A percentile compares a stretch with the other conserved stretches of the same genome.
phyloP scores from a whole-genome alignment of 64 coral and sea anemone species.

The Montipora sp. region DNA sequence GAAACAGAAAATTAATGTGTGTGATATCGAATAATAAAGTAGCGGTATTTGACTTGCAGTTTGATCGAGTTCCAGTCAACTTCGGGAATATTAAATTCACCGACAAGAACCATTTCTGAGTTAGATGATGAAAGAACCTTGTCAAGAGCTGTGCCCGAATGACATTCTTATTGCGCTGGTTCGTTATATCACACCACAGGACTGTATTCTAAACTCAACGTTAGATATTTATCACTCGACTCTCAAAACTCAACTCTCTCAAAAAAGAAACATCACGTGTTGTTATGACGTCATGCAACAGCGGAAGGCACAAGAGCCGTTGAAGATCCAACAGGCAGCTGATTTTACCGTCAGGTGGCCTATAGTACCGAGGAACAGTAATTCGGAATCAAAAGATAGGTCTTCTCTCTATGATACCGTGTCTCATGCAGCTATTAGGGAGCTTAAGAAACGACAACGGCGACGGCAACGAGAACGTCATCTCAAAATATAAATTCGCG shows the following conservation, averaged over 20 bases:
- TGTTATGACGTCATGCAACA: too few species aligned
- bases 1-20: slow-evolving; percentile 45
- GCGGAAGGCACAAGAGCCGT: background rate
- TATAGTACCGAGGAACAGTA: slow-evolving; percentile 31
- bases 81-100: slow-evolving; percentile 15
- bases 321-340: background rate
- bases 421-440: background rate
- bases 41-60: background rate
- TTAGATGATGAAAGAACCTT: background rate
- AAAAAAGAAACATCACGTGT: too few species aligned
- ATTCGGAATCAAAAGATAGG: slow-evolving; percentile 40
- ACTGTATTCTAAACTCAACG: too few species aligned
- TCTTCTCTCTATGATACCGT: background rate
- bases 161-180: too few species aligned
- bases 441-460: too few species aligned
- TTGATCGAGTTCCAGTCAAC: slow-evolving; percentile 7
- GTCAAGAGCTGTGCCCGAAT: background rate
- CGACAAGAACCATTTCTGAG: background rate
- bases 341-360: slow-evolving; percentile 27
- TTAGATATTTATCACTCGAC: too few species aligned
- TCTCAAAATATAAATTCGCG: too few species aligned
- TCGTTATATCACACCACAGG: too few species aligned
- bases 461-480: too few species aligned
- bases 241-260: too few species aligned
- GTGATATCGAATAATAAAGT: slow-evolving; percentile 29